Base-by-base conservation (phyloP, 92 coral and sea anemone species). In the Desmophyllum pertusum region DNA sequence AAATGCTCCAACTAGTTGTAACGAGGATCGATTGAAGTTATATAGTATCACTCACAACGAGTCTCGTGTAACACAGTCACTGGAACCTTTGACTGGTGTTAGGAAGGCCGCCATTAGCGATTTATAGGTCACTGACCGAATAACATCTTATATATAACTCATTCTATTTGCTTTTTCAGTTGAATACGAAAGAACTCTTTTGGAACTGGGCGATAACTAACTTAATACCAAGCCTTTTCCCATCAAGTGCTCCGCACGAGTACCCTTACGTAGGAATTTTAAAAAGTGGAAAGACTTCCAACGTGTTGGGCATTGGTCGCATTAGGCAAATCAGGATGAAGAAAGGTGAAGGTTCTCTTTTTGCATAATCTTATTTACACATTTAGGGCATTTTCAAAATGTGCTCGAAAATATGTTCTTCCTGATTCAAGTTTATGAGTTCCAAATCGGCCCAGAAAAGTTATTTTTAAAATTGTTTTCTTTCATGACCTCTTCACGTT, bases 281-380 rank as follows among this genome's bases (percentile, higher is more conserved):
- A 75, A 86, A 69, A 33, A 94, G 88, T 46, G 88, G 82, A 19
- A 39, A 86, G 10, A 85, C 71, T 1, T 84, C 93, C 6, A 88
- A 89, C 84, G 84, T 95, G 42, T 84, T 95, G 53, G 98, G 98
- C 23, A 77, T 93, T 74, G 93, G 94, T 15, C 91, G 98, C 41
- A 81, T 95, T 45, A 92, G 98, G 37, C 98, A 95, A 81, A 89
- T 95, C 18, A 82, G 98, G 63, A 86, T 90, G 72, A 81, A 64
- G 65, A 89, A 95, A 88, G 86, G 98, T 95, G 48, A 88, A 89
- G 69, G 9, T 25, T 11, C 8, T 67, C 13, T 59, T 59, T 17
- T n/a, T 55, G 2, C 65, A 17, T 27, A 8, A 14, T 8, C 29
- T 59, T n/a, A n/a, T n/a, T 25, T 59, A 23, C 4, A 7, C 7